A percentile compares a stretch with the other conserved stretches of the same genome.
phyloP scores from a whole-genome alignment of 1,140 invertebrate genomes.

The Apis florea region DNA sequence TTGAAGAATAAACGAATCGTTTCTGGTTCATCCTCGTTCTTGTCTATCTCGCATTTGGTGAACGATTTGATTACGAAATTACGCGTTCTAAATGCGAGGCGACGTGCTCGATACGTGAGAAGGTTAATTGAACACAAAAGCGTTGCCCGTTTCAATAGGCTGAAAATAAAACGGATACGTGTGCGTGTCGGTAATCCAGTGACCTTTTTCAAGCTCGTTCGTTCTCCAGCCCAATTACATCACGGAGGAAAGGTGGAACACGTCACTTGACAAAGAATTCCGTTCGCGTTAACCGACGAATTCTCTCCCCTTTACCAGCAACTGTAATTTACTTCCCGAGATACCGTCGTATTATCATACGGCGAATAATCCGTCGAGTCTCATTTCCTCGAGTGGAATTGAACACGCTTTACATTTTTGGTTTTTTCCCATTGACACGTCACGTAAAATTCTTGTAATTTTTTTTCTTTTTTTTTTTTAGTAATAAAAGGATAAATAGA shows the following conservation, averaged over 20 bases:
- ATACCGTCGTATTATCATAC: too few relatives aligned
- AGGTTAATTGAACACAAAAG: not conserved
- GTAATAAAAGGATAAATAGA: too few relatives aligned
- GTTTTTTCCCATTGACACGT: too few relatives aligned
- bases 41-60: not conserved
- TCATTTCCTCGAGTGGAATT: not conserved
- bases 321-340: too few relatives aligned
- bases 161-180: slow-evolving; percentile 8
- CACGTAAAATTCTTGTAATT: too few relatives aligned
- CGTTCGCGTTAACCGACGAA: not conserved
- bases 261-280: not conserved
- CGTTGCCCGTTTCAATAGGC: not conserved
- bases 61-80: slow-evolving; percentile 6
- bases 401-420: not conserved
- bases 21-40: not conserved
- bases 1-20: not conserved
- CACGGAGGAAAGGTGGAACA: not conserved
- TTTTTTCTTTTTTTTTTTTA: too few relatives aligned
- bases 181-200: slow-evolving; percentile 4
- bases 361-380: not conserved
- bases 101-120: not conserved
- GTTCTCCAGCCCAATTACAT: slow-evolving; percentile 16
- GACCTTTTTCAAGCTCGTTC: slow-evolving; percentile 12
- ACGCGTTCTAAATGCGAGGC: not conserved
- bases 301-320: too few relatives aligned